Evolutionary conservation across 2,888 invertebrate species (phyloP), one percentile per base, ranked within the genome.

Genomic region (Macropis europaea): DNA sequence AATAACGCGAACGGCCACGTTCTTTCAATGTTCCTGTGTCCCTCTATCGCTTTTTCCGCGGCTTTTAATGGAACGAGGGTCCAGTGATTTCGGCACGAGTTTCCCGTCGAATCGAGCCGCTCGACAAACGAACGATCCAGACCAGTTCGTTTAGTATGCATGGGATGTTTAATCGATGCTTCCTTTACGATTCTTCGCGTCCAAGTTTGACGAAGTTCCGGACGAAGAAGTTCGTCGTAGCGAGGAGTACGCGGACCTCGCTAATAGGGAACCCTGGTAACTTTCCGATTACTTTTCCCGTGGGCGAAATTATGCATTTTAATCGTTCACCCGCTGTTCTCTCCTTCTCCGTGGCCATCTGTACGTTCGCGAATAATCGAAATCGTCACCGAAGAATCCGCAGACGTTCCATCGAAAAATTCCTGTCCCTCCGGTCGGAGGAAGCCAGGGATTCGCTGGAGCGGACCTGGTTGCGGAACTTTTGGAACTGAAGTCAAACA

Each of bases 401-500:
- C n/a, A n/a, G n/a, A n/a, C n/a, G 43, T 48, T 4, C 2, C 19
- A 17, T 11, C 22, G 38, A 40, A 69, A 69, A 67, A 68, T 68
- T 7, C 26, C 22, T 19, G 7, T 28, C 56, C 5, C 11, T 22
- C n/a, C 15, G 2, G 11, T 28, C 52, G 11, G 7, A 42, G 13
- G 3, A 36, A 52, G 1, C 15, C 7, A 1, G 19, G 17, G 32
- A n/a, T 30, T 7, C 2, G 17, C 5, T 6, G 6, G 17, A 17
- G 22, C 6, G 9, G 0, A 9, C 1, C 34, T 19, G 19, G 11
- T 22, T 36, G 38, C 24, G 30, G 45, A 69, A 69, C 69, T 70
- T 70, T 69, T 40, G 52, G 52, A 56, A 62, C 45, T 36, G 45
- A 72, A 71, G 56, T 62, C 63, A 72, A 72, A 70, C 52, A 62